Conservation (phyloP, 2,113 vertebrate genomes). For the Plestiodon gilberti region DNA sequence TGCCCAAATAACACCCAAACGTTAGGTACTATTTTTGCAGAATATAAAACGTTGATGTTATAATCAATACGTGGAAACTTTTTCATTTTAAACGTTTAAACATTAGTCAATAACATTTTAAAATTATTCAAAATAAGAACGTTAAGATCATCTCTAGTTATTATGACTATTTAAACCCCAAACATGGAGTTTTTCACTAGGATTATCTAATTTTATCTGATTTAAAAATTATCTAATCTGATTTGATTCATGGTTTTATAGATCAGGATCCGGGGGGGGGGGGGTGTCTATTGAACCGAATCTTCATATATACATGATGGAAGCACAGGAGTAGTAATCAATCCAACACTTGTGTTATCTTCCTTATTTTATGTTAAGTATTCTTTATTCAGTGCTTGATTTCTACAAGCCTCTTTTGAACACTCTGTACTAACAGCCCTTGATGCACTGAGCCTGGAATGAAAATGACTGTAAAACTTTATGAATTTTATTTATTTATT, state of each 20-base stretch:
- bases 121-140: neutral
- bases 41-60: too few relatives aligned
- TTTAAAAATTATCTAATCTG: neutral
- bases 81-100: neutral
- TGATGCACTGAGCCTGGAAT: neutral
- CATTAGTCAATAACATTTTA: neutral
- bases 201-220: neutral
- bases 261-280: neutral
- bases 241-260: neutral
- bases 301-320: neutral
- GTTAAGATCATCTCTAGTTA: neutral
- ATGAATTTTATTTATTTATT: neutral
- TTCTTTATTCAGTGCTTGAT: neutral
- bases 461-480: neutral
- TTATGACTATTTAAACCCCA: neutral
- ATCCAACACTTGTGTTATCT: neutral
- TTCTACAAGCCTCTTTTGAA: neutral
- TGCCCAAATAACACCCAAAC: constrained; percentile 25
- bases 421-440: neutral
- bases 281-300: neutral
- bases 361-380: neutral
- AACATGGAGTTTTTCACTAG: neutral
- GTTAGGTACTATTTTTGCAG: constrained; percentile 29
- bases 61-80: too few relatives aligned
- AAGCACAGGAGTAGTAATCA: neutral